Conservation (phyloP, 2,797 vertebrate genomes). For the Mus spretus region DNA sequence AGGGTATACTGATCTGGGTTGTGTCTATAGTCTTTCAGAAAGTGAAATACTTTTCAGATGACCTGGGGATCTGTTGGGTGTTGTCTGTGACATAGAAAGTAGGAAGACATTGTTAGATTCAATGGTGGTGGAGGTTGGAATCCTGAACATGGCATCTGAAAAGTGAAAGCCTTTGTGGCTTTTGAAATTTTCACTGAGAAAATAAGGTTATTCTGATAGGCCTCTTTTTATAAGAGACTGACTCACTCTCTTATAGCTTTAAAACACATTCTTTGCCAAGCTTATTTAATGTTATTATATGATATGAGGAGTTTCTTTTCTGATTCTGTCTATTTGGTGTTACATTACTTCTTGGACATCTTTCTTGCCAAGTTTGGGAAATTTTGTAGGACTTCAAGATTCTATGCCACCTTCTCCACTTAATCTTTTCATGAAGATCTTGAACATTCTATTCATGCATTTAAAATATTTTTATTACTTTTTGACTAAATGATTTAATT, state of each 20-base stretch:
- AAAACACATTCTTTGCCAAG: neutral
- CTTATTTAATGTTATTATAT: neutral
- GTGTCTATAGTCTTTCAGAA: neutral
- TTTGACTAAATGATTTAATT: neutral
- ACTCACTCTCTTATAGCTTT: neutral
- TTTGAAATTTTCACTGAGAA: neutral
- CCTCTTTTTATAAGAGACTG: neutral
- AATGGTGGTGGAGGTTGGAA: too few species aligned
- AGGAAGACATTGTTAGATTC: too few species aligned
- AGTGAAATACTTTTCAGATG: neutral
- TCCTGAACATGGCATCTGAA: too few species aligned
- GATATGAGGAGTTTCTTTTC: neutral
- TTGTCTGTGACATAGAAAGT: too few species aligned
- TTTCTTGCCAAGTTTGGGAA: neutral
- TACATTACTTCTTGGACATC: neutral
- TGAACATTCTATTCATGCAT: neutral
- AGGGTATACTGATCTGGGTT: neutral
- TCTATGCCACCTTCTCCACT: neutral
- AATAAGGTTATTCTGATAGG: neutral
- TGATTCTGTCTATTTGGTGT: neutral
- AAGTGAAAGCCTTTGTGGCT: neutral
- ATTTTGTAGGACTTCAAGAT: neutral
- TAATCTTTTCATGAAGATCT: neutral
- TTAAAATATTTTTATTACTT: neutral
- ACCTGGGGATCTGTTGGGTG: too few species aligned